Evolutionary conservation across 1,140 invertebrate species (phyloP).

Genomic region (Drosophila navojoa): DNA sequence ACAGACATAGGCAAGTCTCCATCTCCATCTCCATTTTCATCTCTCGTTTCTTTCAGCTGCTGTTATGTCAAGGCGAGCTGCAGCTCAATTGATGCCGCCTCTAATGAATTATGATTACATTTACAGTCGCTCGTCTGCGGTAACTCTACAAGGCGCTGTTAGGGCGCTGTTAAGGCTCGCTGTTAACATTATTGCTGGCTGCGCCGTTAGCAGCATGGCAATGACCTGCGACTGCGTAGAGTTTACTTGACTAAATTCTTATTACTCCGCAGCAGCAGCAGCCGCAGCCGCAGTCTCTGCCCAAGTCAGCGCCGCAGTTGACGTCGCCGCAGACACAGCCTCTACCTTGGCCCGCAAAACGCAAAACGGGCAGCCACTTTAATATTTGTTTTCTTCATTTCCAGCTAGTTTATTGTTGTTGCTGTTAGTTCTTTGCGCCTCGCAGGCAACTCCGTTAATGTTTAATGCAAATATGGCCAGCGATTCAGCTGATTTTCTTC

Average conservation of each 20-base stretch:
- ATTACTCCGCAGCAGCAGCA: conserved; percentile 38
- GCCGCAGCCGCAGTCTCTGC: neutral
- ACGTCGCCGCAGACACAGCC: conserved; percentile 1
- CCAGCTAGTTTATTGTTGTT: conserved; percentile 48
- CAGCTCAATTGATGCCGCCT: conserved; percentile 63
- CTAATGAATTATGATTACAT: conserved; percentile 72
- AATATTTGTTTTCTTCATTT: conserved; percentile 76
- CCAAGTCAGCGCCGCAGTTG: conserved; percentile 5
- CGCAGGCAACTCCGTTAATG: conserved; percentile 62
- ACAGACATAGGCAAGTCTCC: conserved; percentile 30
- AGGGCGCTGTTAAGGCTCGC: conserved; percentile 28
- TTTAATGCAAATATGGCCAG: conserved; percentile 74
- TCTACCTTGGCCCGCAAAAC: neutral
- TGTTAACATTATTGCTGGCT: conserved; percentile 30
- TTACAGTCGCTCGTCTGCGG: conserved; percentile 8
- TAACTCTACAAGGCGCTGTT: conserved; percentile 44
- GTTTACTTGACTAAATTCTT: conserved; percentile 57
- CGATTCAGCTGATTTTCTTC: conserved; percentile 14
- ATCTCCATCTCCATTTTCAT: conserved; percentile 10
- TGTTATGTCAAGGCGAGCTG: conserved; percentile 60
- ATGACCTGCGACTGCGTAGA: conserved; percentile 61
- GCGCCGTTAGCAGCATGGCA: conserved; percentile 52
- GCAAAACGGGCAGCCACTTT: conserved; percentile 52
- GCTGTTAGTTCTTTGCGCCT: conserved; percentile 16
- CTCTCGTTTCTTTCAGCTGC: conserved; percentile 46